Evolutionary conservation across 2,888 invertebrate species (phyloP).

Genomic region (Physocephala rufipes): DNA sequence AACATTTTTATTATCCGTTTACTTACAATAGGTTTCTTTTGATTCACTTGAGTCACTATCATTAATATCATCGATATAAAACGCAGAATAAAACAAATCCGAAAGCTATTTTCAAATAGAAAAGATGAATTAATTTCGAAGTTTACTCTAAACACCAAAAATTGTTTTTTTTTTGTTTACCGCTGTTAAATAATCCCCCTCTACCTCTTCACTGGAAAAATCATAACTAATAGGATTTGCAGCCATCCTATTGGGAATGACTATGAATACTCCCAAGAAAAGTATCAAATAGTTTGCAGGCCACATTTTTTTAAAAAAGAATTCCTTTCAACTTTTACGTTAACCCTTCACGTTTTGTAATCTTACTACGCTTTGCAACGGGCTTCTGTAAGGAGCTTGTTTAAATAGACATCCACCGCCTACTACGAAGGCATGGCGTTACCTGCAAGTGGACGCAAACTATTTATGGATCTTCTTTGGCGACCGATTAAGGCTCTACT

Average conservation of each 20-base stretch:
- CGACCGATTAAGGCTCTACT: background rate
- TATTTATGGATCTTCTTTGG: background rate
- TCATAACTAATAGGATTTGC: slow-evolving; percentile 1
- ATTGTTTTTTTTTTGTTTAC: background rate
- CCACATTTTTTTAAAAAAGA: background rate
- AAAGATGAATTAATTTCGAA: background rate
- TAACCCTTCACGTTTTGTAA: background rate
- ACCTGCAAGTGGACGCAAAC: background rate
- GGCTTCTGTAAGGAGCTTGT: background rate
- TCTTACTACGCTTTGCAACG: background rate
- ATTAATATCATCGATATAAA: slow-evolving; percentile 21
- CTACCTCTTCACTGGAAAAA: background rate
- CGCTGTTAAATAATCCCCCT: background rate
- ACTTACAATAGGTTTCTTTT: slow-evolving; percentile 47
- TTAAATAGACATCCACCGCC: background rate
- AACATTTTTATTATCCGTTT: background rate
- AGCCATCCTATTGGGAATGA: background rate
- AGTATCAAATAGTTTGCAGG: background rate
- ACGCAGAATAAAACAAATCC: slow-evolving; percentile 41
- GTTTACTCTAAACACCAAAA: background rate
- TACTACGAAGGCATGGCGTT: background rate
- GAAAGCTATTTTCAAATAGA: background rate
- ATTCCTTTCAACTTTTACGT: slow-evolving; percentile 1
- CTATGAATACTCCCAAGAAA: background rate
- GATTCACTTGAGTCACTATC: slow-evolving; percentile 42